phyloP scores from a whole-genome alignment of 2,888 invertebrate genomes.

The Ectemnius cavifrons region DNA sequence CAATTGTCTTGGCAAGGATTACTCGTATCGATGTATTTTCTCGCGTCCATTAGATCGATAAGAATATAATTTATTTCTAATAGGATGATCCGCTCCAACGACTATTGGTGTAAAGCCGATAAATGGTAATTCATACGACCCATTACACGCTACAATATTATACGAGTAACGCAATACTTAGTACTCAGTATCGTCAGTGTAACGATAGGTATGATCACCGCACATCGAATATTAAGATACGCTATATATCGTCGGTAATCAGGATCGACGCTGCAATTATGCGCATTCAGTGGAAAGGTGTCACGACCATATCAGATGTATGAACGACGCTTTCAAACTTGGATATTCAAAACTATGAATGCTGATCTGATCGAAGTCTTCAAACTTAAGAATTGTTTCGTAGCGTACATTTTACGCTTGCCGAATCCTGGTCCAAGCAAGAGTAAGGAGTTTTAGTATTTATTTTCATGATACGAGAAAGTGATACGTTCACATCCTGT shows the following conservation, averaged over 20 bases:
- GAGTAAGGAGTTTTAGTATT: too few relatives aligned
- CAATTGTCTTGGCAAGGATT: constrained; percentile 46
- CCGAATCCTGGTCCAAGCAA: not conserved
- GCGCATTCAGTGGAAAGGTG: constrained; percentile 58
- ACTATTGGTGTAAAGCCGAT: constrained; percentile 41
- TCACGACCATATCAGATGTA: constrained; percentile 61
- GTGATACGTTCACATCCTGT: too few relatives aligned
- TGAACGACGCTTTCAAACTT: constrained; percentile 48
- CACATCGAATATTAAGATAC: constrained; percentile 63
- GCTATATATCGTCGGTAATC: not conserved
- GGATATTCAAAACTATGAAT: constrained; percentile 43
- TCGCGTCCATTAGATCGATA: constrained; percentile 69
- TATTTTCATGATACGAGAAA: not conserved
- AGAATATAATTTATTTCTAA: constrained; percentile 68
- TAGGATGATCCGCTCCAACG: constrained; percentile 59
- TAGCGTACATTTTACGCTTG: constrained; percentile 40
- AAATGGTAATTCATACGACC: constrained; percentile 42
- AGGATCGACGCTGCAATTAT: constrained; percentile 16
- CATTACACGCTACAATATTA: constrained; percentile 56
- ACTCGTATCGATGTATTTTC: constrained; percentile 60
- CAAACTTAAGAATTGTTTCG: constrained; percentile 56
- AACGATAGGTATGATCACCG: constrained; percentile 52
- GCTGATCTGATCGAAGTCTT: constrained; percentile 37
- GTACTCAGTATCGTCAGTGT: constrained; percentile 55
- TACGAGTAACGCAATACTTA: constrained; percentile 62